Base-by-base conservation (phyloP, 2,797 vertebrate genomes). In the Cirrhinus mrigala region DNA sequence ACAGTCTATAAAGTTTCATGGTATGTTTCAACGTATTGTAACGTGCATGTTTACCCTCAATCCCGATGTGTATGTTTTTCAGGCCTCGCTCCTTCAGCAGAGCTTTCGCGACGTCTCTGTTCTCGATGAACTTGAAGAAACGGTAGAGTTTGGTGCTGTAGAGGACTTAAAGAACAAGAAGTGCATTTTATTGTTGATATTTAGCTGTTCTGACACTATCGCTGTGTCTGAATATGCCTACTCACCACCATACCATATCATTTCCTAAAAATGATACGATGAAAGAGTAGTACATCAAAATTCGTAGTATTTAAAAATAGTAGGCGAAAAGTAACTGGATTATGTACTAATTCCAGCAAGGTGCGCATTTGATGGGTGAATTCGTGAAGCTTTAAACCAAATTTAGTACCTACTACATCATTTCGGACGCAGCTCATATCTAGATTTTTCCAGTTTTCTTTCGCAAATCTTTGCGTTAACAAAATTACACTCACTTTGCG, bases 41-140 rank as follows among this genome's bases (percentile, higher is more conserved):
- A 46, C 4, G 10, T 71, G 12, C 20, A 4, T 24, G 16, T 94
- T 95, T 95, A 99, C 98, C 98, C 97, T 99, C 98, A 84, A 99
- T 99, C 87, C 98, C 98, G 91, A 99, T 91, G 86, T 98, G 92
- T 89, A 99, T 99, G 94, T 99, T 99, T 95, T 99, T 99, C 88
- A 99, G 95, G 86, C 98, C 98, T 84, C 98, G 92, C 85, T 99
- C 98, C 92, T 99, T 99, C 92, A 99, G 94, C 88, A 99, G 98
- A 0, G 97, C 97, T 92, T 99, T 99, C 92, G 98, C 98, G 87
- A 99, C 98, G 66, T 99, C 98, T 95, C 98, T 92, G 79, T 99
- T 99, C 93, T 99, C 98, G 71, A 99, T 99, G 90, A 99, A 99
- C 92, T 99, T 99, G 95, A 99, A 99, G 95, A 99, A 99, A 90